Evolutionary conservation across 2,888 invertebrate genomes (phyloP), one percentile per base, ranked within the genome.

Genomic region (Cyclophora albipunctata): DNA sequence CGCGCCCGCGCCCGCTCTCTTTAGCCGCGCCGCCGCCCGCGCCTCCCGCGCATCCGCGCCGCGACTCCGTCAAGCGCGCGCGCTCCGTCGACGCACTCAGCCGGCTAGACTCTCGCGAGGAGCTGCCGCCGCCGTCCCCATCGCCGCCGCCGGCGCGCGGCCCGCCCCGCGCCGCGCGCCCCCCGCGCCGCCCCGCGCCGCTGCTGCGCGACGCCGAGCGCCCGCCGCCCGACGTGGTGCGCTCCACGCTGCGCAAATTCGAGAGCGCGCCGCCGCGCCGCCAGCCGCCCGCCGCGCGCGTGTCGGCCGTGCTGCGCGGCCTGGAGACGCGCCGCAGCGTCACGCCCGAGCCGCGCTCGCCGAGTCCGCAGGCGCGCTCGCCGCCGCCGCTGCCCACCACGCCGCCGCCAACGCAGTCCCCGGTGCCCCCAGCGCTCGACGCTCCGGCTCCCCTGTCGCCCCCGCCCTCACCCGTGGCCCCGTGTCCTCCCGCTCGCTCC

Each of bases 161-260:
- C 5, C 73, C 74, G 90, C 91, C 60, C n/a, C 66, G 80, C 52
- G 40, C 73, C 61, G 91, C 88, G 91, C 63, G 90, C 84, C 60
- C 93, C 90, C 66, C 81, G 52, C 67, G 70, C 47, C 64, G 76
- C 20, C 64, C 78, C 52, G 66, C 72, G 45, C 66, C 95, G 92
- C 72, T 94, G 44, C 58, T 83, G 66, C 59, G 84, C 62, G 63
- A 81, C 63, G 55, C 91, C 91, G 66, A 90, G 92, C 62, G 90
- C 86, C 97, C 97, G 2, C 96, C 97, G 20, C 94, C 94, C 1
- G 97, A 97, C 86, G 92, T 96, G 60, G 97, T 97, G 53, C 95
- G 95, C 66, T 93, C 95, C 54, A 94, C 96, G 7, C 91, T 96
- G 56, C 92, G 93, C 69, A 93, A 96, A 69, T 97, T 97, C 82